These are phyloP conservation scores for Pyrrhosoma nymphula DNA, from an alignment of 2,888 invertebrate species.

Conservation along the genomic window DNA sequence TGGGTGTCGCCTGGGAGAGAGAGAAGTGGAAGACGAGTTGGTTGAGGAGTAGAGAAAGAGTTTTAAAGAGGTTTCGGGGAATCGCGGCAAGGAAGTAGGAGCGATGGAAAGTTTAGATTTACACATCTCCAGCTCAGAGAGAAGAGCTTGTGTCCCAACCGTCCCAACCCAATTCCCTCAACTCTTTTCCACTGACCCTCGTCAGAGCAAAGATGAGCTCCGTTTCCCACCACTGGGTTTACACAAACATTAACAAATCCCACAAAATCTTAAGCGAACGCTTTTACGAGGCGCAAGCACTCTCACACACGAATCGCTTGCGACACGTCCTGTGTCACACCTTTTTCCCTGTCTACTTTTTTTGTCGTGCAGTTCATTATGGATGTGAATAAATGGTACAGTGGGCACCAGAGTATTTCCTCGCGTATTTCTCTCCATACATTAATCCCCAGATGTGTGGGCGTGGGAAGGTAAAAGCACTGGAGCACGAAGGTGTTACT, in stretches of 20 bases:
- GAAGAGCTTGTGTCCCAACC: not conserved
- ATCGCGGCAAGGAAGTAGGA: not conserved
- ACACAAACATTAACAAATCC: conserved; percentile 27
- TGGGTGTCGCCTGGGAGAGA: not conserved
- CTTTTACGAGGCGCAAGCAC: not conserved
- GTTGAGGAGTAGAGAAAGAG: not conserved
- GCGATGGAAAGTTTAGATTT: conserved; percentile 31
- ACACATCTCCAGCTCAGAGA: not conserved
- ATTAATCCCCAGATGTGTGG: not conserved
- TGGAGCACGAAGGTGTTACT: not conserved
- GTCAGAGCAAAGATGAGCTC: not conserved
- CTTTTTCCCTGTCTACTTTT: not conserved
- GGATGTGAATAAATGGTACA: not conserved
- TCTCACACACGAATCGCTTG: not conserved
- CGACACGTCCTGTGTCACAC: not conserved
- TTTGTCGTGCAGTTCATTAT: not conserved
- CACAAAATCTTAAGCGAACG: conserved; percentile 5
- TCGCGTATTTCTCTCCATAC: not conserved
- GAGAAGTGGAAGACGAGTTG: not conserved
- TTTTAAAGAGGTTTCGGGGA: not conserved
- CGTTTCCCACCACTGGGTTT: not conserved
- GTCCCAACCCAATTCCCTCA: not conserved
- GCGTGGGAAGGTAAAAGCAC: not conserved
- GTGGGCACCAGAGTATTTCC: not conserved
- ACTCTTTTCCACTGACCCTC: not conserved